Evolutionary conservation across 1,140 invertebrate genomes (phyloP).

Genomic region (Psix sp.): DNA sequence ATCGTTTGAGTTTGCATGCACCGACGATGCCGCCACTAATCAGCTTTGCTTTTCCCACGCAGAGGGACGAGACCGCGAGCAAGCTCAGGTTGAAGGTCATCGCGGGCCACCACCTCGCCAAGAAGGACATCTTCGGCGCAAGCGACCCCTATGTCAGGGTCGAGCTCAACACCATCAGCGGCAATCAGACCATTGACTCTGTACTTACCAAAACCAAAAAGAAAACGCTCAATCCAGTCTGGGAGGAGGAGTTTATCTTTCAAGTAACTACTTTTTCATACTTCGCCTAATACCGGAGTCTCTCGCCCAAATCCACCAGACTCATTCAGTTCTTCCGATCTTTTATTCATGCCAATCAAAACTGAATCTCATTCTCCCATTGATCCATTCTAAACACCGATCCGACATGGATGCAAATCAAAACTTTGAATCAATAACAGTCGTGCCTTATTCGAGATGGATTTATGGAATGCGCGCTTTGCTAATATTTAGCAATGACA

Average conservation of each 20-base stretch:
- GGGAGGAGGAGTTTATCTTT: slow-evolving; percentile 98
- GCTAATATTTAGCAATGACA: too few species aligned
- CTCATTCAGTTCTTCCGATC: too few species aligned
- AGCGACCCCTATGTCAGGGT: slow-evolving; percentile 98
- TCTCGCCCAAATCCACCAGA: background rate
- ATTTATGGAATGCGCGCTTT: too few species aligned
- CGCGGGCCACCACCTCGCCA: slow-evolving; percentile 92
- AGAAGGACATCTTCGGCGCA: slow-evolving; percentile 99
- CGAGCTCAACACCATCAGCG: slow-evolving; percentile 89
- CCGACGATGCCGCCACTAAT: background rate
- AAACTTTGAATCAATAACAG: too few species aligned
- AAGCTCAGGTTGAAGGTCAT: slow-evolving; percentile 89
- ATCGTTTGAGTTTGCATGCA: background rate
- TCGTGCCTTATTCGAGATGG: too few species aligned
- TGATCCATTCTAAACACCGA: too few species aligned
- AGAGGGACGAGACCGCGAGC: slow-evolving; percentile 86
- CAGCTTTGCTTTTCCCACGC: slow-evolving; percentile 66
- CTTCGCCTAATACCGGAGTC: too few species aligned
- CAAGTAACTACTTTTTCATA: too few species aligned
- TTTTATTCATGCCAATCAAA: too few species aligned
- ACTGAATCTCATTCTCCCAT: too few species aligned
- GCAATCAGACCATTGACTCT: slow-evolving; percentile 91
- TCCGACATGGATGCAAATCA: too few species aligned
- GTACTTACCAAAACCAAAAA: slow-evolving; percentile 97
- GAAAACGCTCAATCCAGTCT: slow-evolving; percentile 96